phyloP scores from a whole-genome alignment of 2,888 invertebrate species.

The Dicyrtomina minuta region DNA sequence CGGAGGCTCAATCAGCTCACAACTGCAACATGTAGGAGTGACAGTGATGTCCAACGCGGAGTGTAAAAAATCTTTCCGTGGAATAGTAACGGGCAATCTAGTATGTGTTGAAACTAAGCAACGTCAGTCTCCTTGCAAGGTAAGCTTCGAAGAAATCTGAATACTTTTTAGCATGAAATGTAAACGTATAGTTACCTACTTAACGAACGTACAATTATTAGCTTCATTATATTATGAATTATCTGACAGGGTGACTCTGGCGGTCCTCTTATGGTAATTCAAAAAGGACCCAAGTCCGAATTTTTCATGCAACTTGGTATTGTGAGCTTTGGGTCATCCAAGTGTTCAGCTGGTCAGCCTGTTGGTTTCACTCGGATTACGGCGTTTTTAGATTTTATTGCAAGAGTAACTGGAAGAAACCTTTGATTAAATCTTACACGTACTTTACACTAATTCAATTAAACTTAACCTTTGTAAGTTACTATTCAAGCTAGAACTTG shows the following conservation, averaged over 20 bases:
- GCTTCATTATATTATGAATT: constrained; percentile 4
- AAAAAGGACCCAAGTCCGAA: constrained; percentile 37
- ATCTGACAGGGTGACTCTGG: constrained; percentile 42
- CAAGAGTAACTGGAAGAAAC: constrained; percentile 39
- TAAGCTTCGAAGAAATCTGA: constrained; percentile 28
- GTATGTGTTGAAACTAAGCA: constrained; percentile 48
- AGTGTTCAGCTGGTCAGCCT: constrained; percentile 44
- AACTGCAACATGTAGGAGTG: constrained; percentile 49
- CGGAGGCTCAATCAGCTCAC: constrained; percentile 40
- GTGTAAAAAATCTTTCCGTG: constrained; percentile 46
- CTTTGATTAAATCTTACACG: too few species aligned
- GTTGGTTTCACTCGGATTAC: constrained; percentile 52
- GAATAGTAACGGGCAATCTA: constrained; percentile 49
- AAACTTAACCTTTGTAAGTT: too few species aligned
- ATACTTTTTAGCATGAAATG: too few species aligned
- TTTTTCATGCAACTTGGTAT: constrained; percentile 52
- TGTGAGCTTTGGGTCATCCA: constrained; percentile 51
- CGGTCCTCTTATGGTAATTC: constrained; percentile 46
- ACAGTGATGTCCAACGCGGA: constrained; percentile 45
- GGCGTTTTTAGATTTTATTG: constrained; percentile 50
- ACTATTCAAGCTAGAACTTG: too few species aligned
- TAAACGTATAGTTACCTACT: constrained; percentile 2
- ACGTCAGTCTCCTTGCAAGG: constrained; percentile 50
- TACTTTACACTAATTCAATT: too few species aligned
- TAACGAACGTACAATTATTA: neutral